A percentile compares a stretch with the other conserved stretches of the same genome.
phyloP scores from a whole-genome alignment of 2,888 invertebrate species.

The Rotaria macrura region DNA sequence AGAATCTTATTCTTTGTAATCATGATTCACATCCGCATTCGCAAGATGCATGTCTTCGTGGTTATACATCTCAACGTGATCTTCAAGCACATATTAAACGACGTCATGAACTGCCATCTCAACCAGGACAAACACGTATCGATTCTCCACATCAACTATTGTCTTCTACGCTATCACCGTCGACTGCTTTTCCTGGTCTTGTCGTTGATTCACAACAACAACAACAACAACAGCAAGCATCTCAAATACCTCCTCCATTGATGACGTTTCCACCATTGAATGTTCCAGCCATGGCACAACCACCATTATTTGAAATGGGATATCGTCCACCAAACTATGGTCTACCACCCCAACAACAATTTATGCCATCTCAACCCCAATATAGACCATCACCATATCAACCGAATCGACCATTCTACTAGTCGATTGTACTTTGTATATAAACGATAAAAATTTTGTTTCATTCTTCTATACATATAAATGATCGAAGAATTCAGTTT shows the following conservation, averaged over 20 bases:
- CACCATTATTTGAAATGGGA: neutral
- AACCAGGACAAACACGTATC: neutral
- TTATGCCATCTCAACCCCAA: neutral
- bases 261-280: too few species aligned
- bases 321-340: neutral
- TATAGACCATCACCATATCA: neutral
- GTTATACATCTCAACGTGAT: conserved; percentile 11
- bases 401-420: neutral
- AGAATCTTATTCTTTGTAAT: neutral
- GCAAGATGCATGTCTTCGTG: neutral
- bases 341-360: neutral
- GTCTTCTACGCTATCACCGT: neutral
- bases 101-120: neutral
- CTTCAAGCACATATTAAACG: neutral
- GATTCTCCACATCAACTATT: neutral
- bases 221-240: neutral
- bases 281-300: neutral
- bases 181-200: neutral
- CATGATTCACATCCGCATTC: neutral
- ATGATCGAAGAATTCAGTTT: neutral
- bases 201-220: neutral
- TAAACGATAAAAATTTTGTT: neutral
- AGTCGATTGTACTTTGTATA: neutral
- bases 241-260: neutral
- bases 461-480: neutral